Evolutionary conservation across 1,140 invertebrate genomes (phyloP).

Genomic region (Stenopsyche tienmushanensis): DNA sequence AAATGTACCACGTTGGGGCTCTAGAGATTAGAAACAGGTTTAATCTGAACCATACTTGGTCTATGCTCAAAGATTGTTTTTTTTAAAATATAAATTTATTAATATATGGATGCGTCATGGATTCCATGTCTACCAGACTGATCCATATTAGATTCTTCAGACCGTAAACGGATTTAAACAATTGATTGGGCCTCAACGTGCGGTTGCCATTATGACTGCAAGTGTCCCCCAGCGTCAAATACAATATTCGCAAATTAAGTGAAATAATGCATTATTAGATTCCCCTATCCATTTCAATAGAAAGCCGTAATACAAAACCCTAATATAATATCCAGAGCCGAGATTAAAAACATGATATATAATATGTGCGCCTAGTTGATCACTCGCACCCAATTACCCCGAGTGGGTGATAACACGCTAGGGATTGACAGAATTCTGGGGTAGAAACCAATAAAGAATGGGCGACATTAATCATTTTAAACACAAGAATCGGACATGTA

Average conservation of each 20-base stretch:
- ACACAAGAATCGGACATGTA: neutral
- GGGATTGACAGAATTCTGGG: constrained; percentile 19
- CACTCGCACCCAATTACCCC: constrained; percentile 33
- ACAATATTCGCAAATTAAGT: constrained; percentile 30
- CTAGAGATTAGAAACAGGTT: no score
- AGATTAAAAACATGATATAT: constrained; percentile 24
- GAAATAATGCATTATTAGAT: constrained; percentile 25
- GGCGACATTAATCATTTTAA: constrained; percentile 25
- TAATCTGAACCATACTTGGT: no score
- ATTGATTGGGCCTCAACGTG: no score
- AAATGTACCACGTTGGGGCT: no score
- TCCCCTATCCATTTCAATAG: neutral
- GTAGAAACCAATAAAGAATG: constrained; percentile 21
- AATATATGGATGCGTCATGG: no score
- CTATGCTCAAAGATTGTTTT: no score
- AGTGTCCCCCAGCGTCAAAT: constrained; percentile 3
- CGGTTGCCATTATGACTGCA: no score
- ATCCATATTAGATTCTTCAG: no score
- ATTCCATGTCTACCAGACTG: no score
- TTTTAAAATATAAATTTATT: no score
- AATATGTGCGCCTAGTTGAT: constrained; percentile 21
- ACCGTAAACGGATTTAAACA: no score
- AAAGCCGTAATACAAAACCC: neutral
- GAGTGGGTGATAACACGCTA: constrained; percentile 21
- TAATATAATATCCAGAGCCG: neutral